These are phyloP conservation scores for Acanthurus leucopareius DNA, from an alignment of 2,797 vertebrate genomes.

Conservation along the genomic window DNA sequence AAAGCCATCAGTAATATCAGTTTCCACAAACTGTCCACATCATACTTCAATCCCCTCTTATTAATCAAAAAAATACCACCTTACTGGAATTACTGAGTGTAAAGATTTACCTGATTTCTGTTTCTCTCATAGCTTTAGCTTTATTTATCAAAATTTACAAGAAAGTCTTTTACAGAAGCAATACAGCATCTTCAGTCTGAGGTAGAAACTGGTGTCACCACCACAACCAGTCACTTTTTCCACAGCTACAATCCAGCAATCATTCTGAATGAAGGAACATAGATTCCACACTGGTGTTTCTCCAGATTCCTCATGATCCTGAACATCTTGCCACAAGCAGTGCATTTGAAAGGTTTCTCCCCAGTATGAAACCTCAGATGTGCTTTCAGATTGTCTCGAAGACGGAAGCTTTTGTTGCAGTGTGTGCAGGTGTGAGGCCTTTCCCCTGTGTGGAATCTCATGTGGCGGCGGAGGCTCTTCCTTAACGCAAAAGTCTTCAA, in stretches of 20 bases:
- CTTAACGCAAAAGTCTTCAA: slow-evolving; percentile 79
- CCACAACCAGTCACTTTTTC: background rate
- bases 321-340: slow-evolving; percentile 79
- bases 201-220: slow-evolving; percentile 50
- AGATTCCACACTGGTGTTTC: slow-evolving; percentile 74
- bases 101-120: background rate
- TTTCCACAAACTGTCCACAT: background rate
- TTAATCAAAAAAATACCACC: background rate
- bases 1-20: slow-evolving; percentile 20
- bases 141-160: background rate
- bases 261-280: slow-evolving; percentile 71
- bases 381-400: slow-evolving; percentile 82
- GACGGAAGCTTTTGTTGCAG: slow-evolving; percentile 83
- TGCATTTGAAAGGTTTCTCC: slow-evolving; percentile 82
- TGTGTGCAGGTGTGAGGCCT: slow-evolving; percentile 78
- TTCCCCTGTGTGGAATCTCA: slow-evolving; percentile 84
- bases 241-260: slow-evolving; percentile 71
- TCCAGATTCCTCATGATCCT: slow-evolving; percentile 81
- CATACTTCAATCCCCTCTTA: background rate
- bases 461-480: slow-evolving; percentile 82
- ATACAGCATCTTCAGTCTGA: slow-evolving; percentile 54
- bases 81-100: slow-evolving; percentile 6
- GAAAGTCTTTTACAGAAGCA: background rate
- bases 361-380: slow-evolving; percentile 84
- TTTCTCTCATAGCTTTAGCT: background rate